phyloP scores from a whole-genome alignment of 2,113 vertebrate genomes.

The Pterocles burchelli region DNA sequence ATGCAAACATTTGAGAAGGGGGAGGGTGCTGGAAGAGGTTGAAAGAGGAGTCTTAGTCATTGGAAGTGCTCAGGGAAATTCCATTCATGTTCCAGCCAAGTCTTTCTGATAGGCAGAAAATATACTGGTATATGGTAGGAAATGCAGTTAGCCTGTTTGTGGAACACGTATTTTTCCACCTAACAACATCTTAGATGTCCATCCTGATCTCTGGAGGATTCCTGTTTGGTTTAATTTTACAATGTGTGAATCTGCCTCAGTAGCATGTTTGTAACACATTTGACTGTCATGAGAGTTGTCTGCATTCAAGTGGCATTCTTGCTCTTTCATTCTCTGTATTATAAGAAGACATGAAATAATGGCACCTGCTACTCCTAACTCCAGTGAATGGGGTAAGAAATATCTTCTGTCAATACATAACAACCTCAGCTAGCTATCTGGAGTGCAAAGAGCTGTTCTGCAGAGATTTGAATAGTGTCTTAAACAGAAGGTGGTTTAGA shows the following conservation, averaged over 20 bases:
- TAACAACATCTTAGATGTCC: neutral
- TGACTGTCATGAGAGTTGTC: neutral
- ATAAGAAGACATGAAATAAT: neutral
- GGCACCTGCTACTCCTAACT: neutral
- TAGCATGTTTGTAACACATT: neutral
- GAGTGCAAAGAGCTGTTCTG: neutral
- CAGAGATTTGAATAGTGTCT: neutral
- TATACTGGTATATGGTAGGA: neutral
- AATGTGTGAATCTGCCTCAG: neutral
- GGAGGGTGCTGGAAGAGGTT: neutral
- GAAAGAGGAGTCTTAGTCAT: neutral
- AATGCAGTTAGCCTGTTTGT: neutral
- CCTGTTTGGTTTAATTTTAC: constrained; percentile 6
- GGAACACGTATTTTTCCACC: fast-evolving
- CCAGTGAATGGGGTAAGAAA: neutral
- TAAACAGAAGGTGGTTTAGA: neutral
- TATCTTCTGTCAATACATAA: neutral
- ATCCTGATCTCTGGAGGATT: neutral
- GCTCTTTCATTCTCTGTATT: neutral
- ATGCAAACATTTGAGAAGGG: neutral
- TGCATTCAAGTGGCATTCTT: neutral
- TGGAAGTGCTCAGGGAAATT: neutral
- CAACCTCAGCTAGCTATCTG: neutral
- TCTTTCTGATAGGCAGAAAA: neutral
- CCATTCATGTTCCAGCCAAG: neutral